Evolutionary conservation across 2,113 vertebrate species (phyloP), one percentile per base, ranked within the genome.

Genomic region (Falco punctatus): DNA sequence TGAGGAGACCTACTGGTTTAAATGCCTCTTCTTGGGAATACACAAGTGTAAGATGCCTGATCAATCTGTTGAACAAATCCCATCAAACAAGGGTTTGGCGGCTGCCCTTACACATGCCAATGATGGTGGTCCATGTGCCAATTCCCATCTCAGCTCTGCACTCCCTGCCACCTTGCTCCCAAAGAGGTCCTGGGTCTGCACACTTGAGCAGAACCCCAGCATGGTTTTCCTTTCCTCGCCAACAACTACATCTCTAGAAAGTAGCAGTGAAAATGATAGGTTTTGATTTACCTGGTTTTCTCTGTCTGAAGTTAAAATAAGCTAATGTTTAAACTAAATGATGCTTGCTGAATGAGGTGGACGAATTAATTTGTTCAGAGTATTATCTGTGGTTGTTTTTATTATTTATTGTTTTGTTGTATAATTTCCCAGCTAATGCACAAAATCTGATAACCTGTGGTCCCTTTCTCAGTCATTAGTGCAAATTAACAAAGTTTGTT

Each of bases 41-140:
- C n/a, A 44, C 0, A 6, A 15, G 51, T 30, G 23, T 64, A 40
- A 58, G 8, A 4, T 44, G 48, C 30, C 22, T 55, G 15, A 14
- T 23, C 12, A 5, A 19, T 33, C 62, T 5, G 9, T 20, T 65
- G 69, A 52, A 38, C 15, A 19, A 59, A 79, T 20, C 42, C 13
- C 66, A 42, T 33, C 49, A 32, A 21, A 73, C 17, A 40, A 51
- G 35, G 22, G 13, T 22, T 52, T 52, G 42, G 15, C 73, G 81
- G 35, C 20, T 54, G 28, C 65, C 11, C 11, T 55, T 33, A 27
- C 5, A 17, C 0, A 0, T 10, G 21, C 13, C 1, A 3, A 9
- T 6, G 8, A 3, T 0, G 0, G 22, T 59, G 44, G 26, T 49
- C 33, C 40, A 8, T 0, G 2, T 57, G 59, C 49, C 46, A 57